Evolutionary conservation across 53 echinoderm and acorn worm genomes (phyloP).

Genomic region (Apostichopus leukothele): DNA sequence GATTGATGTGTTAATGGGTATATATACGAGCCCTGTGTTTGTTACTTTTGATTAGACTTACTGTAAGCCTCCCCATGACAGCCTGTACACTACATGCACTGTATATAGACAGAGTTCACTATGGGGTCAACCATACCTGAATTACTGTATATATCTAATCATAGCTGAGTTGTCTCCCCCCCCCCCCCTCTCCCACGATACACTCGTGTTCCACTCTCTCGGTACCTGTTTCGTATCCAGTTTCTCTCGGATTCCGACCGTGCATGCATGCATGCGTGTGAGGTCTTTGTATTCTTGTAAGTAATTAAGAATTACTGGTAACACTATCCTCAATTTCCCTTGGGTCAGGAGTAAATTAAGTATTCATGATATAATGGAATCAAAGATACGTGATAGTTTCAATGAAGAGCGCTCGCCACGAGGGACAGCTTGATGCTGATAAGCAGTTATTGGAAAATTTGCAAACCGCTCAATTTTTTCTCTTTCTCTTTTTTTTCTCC

Average conservation of each 20-base stretch:
- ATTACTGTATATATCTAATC: neutral
- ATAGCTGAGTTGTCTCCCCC: neutral
- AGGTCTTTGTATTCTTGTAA: conserved; percentile 22
- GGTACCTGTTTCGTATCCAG: neutral
- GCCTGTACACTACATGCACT: no score
- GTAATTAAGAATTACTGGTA: conserved; percentile 45
- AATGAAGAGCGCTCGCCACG: conserved; percentile 25
- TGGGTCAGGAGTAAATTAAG: conserved; percentile 41
- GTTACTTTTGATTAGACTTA: no score
- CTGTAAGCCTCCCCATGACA: no score
- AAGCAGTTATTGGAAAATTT: conserved; percentile 45
- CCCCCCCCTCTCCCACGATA: neutral
- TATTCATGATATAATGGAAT: conserved; percentile 47
- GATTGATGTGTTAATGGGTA: no score
- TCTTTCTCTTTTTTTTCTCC: no score
- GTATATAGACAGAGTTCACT: neutral
- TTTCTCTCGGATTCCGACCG: conserved; percentile 24
- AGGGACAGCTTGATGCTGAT: conserved; percentile 44
- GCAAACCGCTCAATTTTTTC: conserved; percentile 32
- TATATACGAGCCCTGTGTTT: no score
- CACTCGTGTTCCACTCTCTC: neutral
- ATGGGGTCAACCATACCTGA: neutral
- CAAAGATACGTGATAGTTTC: conserved; percentile 29
- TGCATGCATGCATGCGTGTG: neutral
- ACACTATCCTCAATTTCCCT: conserved; percentile 43